Conservation (phyloP, 2,797 vertebrate species). For the Rhinogobio ventralis region DNA sequence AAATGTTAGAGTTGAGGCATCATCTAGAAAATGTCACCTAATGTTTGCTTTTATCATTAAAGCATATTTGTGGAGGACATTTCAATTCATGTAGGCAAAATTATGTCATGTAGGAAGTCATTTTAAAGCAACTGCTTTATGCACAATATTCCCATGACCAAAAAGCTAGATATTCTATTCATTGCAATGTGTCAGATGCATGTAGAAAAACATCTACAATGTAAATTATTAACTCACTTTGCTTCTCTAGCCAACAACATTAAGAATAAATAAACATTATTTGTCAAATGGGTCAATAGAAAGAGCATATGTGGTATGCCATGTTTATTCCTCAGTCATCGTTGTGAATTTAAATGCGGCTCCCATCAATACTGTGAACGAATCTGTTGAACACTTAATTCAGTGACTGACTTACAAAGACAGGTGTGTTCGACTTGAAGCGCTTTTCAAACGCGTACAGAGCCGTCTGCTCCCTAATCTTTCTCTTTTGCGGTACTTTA, state of each 20-base stretch:
- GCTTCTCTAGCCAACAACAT: neutral
- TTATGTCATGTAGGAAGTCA: neutral
- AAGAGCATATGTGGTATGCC: slow-evolving; percentile 23
- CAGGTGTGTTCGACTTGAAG: neutral
- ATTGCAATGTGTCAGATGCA: neutral
- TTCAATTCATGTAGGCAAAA: neutral
- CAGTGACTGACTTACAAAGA: neutral
- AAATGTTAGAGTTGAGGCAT: neutral
- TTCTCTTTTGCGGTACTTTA: neutral
- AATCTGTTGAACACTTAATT: neutral
- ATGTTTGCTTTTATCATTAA: neutral
- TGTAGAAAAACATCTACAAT: neutral
- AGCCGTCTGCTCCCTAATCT: too few species aligned
- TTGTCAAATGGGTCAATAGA: slow-evolving; percentile 32
- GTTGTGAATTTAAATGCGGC: slow-evolving; percentile 33
- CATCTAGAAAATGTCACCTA: neutral
- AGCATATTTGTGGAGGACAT: too few species aligned
- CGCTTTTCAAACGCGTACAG: neutral
- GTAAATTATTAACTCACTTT: slow-evolving; percentile 19
- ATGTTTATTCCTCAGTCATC: slow-evolving; percentile 37
- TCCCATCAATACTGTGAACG: slow-evolving; percentile 31
- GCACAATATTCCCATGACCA: neutral
- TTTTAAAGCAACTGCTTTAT: neutral
- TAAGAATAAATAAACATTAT: slow-evolving; percentile 27
- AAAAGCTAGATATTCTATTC: neutral